These are phyloP conservation scores for Trachelus stipa DNA, from an alignment of 2,888 invertebrate genomes.

Conservation along the genomic window DNA sequence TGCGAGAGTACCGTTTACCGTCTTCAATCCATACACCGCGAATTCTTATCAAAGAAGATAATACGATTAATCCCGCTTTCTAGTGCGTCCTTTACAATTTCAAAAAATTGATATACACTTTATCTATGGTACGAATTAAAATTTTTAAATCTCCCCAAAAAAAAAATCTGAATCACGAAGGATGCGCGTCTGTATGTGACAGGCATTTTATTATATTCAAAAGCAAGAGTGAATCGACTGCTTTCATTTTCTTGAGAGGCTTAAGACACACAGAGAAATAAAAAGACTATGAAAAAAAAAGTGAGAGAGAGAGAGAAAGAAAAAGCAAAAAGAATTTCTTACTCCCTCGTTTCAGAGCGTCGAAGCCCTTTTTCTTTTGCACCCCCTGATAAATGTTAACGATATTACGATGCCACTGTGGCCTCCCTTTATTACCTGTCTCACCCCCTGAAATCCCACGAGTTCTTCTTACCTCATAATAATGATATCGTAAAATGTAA, in stretches of 20 bases:
- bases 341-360: not conserved
- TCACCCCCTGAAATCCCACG: not conserved
- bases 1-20: not conserved
- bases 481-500: not conserved
- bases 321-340: not conserved
- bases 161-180: constrained; percentile 27
- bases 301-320: constrained; percentile 20
- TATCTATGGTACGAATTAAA: not conserved
- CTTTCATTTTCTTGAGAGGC: constrained; percentile 27
- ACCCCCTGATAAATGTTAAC: constrained; percentile 6
- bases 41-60: not conserved
- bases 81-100: not conserved
- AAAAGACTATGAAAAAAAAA: constrained; percentile 13
- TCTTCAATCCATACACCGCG: not conserved
- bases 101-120: not conserved
- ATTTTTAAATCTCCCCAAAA: constrained; percentile 15
- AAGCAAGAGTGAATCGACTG: constrained; percentile 26
- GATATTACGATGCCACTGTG: not conserved
- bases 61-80: not conserved
- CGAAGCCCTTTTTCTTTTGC: not conserved
- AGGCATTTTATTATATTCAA: not conserved
- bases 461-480: not conserved
- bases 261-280: constrained; percentile 18
- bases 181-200: constrained; percentile 10
- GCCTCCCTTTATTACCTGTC: constrained; percentile 7